Percentiles rank a stretch among this genome's conserved stretches.
Conservation (phyloP, 2,797 vertebrate species). For the Sebastes itinus region DNA sequence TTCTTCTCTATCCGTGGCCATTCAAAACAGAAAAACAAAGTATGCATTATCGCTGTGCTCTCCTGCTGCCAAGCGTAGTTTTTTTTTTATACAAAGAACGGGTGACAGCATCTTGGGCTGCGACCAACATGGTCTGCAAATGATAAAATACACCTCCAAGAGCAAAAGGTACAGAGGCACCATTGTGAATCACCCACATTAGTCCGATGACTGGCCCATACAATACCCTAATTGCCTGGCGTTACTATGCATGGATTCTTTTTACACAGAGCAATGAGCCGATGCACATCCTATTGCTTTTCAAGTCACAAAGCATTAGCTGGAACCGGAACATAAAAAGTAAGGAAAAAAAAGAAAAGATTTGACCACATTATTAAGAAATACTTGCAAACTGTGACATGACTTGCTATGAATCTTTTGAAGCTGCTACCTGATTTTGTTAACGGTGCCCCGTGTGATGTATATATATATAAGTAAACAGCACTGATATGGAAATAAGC, state of each 20-base stretch:
- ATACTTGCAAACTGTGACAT: conserved; percentile 1
- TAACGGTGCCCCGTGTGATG: conserved; percentile 27
- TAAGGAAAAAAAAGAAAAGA: not conserved
- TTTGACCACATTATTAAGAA: conserved; percentile 33
- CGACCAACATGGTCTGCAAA: conserved; percentile 52
- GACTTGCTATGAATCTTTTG: conserved; percentile 10
- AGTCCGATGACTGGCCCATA: conserved; percentile 62
- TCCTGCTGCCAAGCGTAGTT: conserved; percentile 44
- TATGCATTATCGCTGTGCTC: conserved; percentile 34
- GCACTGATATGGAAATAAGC: conserved; percentile 52
- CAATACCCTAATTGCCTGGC: conserved; percentile 65
- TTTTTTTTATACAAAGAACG: conserved; percentile 41
- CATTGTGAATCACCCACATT: conserved; percentile 66
- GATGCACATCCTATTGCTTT: conserved; percentile 26
- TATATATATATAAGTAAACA: conserved; percentile 15
- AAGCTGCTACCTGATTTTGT: conserved; percentile 33
- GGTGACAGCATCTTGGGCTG: conserved; percentile 62
- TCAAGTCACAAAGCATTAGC: conserved; percentile 43
- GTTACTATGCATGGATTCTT: conserved; percentile 38
- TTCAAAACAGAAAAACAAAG: conserved; percentile 52
- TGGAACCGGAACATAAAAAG: not conserved
- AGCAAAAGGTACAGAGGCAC: conserved; percentile 59
- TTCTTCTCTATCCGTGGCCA: conserved; percentile 28
- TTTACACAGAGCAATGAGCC: conserved; percentile 48
- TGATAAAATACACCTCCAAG: conserved; percentile 64